phyloP scores from a whole-genome alignment of 2,888 invertebrate genomes.

The Thymelicus lineola region DNA sequence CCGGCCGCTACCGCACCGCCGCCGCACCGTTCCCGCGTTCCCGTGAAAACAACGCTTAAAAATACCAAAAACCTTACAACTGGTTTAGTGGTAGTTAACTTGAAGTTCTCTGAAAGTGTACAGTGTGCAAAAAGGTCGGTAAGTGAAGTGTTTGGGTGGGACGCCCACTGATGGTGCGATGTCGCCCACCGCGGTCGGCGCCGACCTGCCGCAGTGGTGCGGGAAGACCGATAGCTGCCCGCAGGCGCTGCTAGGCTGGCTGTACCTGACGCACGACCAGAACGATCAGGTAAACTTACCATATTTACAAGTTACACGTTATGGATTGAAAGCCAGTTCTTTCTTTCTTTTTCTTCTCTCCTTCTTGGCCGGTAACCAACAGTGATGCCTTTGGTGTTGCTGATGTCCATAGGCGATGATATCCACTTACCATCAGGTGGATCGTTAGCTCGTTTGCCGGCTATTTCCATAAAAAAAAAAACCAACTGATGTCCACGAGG shows the following conservation, averaged over 20 bases:
- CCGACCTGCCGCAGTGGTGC: slow-evolving; percentile 77
- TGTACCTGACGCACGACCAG: slow-evolving; percentile 74
- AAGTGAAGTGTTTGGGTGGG: slow-evolving; percentile 37
- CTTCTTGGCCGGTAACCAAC: too few species aligned
- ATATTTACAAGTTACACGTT: too few species aligned
- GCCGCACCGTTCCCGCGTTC: slow-evolving; percentile 57
- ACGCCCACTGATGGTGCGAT: slow-evolving; percentile 62
- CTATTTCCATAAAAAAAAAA: too few species aligned
- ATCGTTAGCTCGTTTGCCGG: too few species aligned
- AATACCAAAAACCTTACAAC: not conserved
- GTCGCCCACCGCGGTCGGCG: slow-evolving; percentile 77
- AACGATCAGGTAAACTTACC: slow-evolving; percentile 70
- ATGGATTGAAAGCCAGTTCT: too few species aligned
- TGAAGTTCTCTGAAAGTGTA: not conserved
- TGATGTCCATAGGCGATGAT: too few species aligned
- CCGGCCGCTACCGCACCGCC: slow-evolving; percentile 57
- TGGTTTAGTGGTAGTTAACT: not conserved
- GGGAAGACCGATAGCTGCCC: slow-evolving; percentile 71
- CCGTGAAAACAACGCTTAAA: slow-evolving; percentile 46
- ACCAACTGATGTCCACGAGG: too few species aligned
- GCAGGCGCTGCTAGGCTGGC: slow-evolving; percentile 76
- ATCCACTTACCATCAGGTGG: too few species aligned
- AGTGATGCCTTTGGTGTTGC: too few species aligned
- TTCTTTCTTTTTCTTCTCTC: too few species aligned
- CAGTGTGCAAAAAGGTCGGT: slow-evolving; percentile 13